Percentiles rank a stretch among this genome's conserved stretches.
These are phyloP conservation scores for Sinocyclocheilus rhinocerous DNA, from an alignment of 2,113 vertebrate genomes.

Conservation along the genomic window DNA sequence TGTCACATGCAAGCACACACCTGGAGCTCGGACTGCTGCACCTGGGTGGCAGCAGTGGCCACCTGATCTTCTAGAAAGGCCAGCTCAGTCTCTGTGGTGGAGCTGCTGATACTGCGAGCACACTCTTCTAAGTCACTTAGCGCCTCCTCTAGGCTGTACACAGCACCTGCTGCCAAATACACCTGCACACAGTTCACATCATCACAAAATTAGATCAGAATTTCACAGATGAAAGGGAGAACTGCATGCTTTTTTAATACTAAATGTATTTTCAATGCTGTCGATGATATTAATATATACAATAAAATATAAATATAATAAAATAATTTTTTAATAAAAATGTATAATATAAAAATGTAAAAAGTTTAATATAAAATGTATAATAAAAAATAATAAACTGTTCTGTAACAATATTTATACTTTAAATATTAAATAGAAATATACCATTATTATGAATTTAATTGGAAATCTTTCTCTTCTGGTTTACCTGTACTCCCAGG, in stretches of 20 bases:
- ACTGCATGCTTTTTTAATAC: not conserved
- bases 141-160: conserved; percentile 91
- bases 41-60: conserved; percentile 90
- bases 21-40: conserved; percentile 94
- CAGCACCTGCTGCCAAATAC: conserved; percentile 90
- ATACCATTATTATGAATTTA: no score
- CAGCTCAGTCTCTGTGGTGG: conserved; percentile 85
- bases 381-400: no score
- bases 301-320: no score
- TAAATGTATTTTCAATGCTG: no score
- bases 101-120: conserved; percentile 84
- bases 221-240: not conserved
- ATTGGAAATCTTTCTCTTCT: no score
- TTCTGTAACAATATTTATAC: no score
- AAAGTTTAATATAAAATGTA: no score
- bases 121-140: conserved; percentile 86
- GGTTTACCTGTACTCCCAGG: no score
- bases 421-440: no score
- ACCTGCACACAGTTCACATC: conserved; percentile 75
- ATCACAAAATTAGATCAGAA: not conserved
- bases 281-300: no score
- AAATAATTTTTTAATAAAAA: not conserved
- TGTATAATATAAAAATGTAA: no score
- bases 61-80: conserved; percentile 93
- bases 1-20: conserved; percentile 65